phyloP scores from a whole-genome alignment of 2,888 invertebrate species.

The Spisula subtruncata region DNA sequence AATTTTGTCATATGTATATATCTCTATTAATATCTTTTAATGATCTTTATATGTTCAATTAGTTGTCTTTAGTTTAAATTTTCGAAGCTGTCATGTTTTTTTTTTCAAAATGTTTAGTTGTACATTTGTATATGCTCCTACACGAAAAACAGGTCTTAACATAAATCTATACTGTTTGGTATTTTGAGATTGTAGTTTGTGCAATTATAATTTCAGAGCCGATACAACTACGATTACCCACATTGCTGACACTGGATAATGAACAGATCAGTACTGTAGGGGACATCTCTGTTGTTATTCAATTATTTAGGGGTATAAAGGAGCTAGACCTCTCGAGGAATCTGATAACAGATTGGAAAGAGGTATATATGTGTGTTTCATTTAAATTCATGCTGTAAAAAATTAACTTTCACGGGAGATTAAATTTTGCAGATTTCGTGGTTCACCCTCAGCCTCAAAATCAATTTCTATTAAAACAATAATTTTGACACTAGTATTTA shows the following conservation, averaged over 20 bases:
- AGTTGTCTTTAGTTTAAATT: background rate
- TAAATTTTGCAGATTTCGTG: no score
- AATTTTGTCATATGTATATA: background rate
- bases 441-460: no score
- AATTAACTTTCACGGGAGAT: no score
- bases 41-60: background rate
- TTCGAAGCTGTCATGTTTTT: background rate
- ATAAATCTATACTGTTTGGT: background rate
- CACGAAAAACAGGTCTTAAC: background rate
- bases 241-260: conserved; percentile 94
- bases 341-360: conserved; percentile 94
- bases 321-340: conserved; percentile 98
- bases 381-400: no score
- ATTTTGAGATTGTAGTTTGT: background rate
- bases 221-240: conserved; percentile 81
- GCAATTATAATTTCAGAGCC: background rate
- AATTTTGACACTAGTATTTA: no score
- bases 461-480: no score
- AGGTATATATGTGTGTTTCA: conserved; percentile 89
- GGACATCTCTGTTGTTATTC: conserved; percentile 85
- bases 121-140: background rate
- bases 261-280: conserved; percentile 97
- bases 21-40: background rate
- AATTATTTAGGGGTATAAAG: conserved; percentile 91
- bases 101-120: no score